Evolutionary conservation across 37 sponge, comb jelly and placozoan species (phyloP), one percentile per base, ranked within the genome.

Genomic region (Amphimedon queenslandica): DNA sequence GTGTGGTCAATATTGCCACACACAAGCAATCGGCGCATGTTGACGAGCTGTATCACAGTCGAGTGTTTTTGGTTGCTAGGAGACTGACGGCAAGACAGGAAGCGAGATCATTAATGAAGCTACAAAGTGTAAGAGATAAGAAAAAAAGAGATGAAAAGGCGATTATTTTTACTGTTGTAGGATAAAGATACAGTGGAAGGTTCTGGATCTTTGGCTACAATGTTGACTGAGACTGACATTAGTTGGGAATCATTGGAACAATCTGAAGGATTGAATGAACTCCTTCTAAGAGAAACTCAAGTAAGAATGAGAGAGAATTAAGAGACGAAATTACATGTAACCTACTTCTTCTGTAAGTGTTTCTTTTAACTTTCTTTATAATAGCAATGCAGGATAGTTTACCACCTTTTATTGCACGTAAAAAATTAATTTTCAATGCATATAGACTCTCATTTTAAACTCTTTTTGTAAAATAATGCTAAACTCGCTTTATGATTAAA

Each of bases 231-330:
- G 20, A 61, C 63, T 41, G 69, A 57, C 63, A 28, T 24, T 34
- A 23, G 63, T 30, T 11, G 30, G 30, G 74, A 56, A 2, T 6
- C 27, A 2, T 20, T 43, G 25, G 73, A 72, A 32, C 73, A 55
- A 16, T 30, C 73, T 1, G 42, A 2, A 21, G 0, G 25, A 70
- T 67, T 72, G 35, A 84, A 67, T 77, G 85, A 84, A 42, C 40
- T 72, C 28, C 29, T 21, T 23, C 74, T 84, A 42, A 65, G 78
- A 41, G 74, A 84, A 55, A 40, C 69, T 20, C 84, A 83, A 77
- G 84, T 83, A 37, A 20, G 18, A 35, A 58, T n/a, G n/a, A n/a
- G n/a, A n/a, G n/a, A n/a, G n/a, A n/a, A n/a, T n/a, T n/a, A n/a
- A n/a, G n/a, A n/a, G n/a, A n/a, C n/a, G n/a, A n/a, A n/a, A n/a